These are phyloP conservation scores for Ptilonorhynchus violaceus DNA, from an alignment of 2,113 vertebrate genomes.

Conservation along the genomic window DNA sequence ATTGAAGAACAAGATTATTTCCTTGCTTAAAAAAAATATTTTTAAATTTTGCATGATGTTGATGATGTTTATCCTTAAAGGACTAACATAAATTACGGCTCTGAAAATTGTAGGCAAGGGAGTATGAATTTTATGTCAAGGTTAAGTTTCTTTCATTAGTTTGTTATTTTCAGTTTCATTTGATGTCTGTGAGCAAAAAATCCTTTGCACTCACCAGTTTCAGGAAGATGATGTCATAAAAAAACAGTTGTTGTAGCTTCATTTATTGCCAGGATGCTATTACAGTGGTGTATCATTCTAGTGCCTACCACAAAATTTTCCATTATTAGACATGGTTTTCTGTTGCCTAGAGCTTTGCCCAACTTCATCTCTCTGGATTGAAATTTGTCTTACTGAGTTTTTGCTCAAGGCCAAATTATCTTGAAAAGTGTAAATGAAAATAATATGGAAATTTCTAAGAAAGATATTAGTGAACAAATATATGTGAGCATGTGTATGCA, in stretches of 20 bases:
- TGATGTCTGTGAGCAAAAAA: neutral
- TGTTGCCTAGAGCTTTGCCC: neutral
- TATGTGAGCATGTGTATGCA: neutral
- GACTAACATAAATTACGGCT: neutral
- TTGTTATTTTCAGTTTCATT: neutral
- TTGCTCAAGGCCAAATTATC: neutral
- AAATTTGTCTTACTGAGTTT: neutral
- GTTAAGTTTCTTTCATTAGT: neutral
- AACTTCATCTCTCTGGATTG: neutral
- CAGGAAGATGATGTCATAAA: neutral
- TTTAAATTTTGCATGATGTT: neutral
- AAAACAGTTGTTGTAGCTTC: neutral
- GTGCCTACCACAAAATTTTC: neutral
- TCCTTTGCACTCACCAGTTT: neutral
- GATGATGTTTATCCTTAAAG: neutral
- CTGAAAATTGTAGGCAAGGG: neutral
- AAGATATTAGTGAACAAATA: neutral
- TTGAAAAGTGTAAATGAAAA: neutral
- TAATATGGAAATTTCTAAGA: neutral
- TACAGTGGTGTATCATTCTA: neutral
- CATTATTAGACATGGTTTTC: neutral
- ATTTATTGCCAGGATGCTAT: neutral
- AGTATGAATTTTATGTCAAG: neutral
- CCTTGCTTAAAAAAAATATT: neutral
- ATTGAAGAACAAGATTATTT: neutral